Evolutionary conservation across 2,797 vertebrate species (phyloP).

Genomic region (Muraenolepis orangiensis): DNA sequence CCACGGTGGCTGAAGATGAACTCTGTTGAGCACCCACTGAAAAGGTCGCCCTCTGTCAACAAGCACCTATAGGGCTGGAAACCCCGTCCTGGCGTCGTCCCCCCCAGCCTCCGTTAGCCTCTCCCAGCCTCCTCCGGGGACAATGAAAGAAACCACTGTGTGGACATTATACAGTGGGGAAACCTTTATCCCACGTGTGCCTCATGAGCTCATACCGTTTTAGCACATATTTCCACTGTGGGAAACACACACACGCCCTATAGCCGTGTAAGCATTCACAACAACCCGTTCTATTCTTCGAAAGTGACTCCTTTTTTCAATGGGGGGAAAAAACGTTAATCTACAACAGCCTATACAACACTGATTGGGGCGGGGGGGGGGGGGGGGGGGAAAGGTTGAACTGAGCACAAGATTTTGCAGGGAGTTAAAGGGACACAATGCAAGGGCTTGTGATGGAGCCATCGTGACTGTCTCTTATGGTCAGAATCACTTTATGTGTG

Average conservation of each 20-base stretch:
- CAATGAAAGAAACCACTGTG: not conserved
- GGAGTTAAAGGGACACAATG: too few species aligned
- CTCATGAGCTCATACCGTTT: slow-evolving; percentile 54
- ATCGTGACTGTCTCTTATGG: too few species aligned
- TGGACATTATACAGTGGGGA: not conserved
- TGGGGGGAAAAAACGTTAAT: not conserved
- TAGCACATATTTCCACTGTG: slow-evolving; percentile 22
- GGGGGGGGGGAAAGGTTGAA: too few species aligned
- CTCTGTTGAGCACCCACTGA: slow-evolving; percentile 52
- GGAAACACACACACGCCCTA: not conserved
- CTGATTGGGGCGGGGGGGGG: not conserved
- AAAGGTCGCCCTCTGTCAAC: slow-evolving; percentile 49
- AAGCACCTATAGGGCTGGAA: slow-evolving; percentile 54
- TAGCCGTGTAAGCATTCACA: not conserved
- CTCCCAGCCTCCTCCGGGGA: not conserved
- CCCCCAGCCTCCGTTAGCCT: too few species aligned
- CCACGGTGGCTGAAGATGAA: slow-evolving; percentile 47
- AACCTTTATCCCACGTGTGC: not conserved
- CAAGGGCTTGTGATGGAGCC: too few species aligned
- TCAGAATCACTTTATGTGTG: too few species aligned
- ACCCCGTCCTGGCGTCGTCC: slow-evolving; percentile 31
- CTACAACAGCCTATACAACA: not conserved
- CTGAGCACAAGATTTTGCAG: too few species aligned
- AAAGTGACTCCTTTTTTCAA: not conserved
- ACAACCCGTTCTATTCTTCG: not conserved